Evolutionary conservation across 2,888 invertebrate species (phyloP).

Genomic region (Lithophane leautieri): DNA sequence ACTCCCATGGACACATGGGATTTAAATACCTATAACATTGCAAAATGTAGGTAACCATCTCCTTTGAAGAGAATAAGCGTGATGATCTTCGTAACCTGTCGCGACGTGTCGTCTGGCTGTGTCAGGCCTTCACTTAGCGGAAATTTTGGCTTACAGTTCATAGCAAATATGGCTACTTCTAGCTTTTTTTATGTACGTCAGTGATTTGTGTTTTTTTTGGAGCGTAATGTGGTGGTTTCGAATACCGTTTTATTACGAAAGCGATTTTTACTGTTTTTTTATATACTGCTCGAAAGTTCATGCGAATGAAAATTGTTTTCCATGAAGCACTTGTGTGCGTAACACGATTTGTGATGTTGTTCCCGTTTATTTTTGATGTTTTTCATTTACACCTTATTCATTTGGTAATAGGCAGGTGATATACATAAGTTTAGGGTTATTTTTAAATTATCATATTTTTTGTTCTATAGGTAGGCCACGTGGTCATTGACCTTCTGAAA

Average conservation of each 20-base stretch:
- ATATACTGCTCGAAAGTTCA: conserved; percentile 11
- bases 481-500: conserved; percentile 6
- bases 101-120: neutral
- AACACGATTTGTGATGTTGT: conserved; percentile 2
- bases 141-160: neutral
- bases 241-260: conserved; percentile 20
- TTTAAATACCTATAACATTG: neutral
- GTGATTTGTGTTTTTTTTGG: conserved; percentile 42
- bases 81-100: neutral
- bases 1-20: neutral
- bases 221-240: conserved; percentile 14
- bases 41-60: neutral
- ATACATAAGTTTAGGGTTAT: no score
- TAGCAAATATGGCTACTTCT: conserved; percentile 1
- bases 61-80: neutral
- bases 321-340: neutral
- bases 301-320: conserved; percentile 21
- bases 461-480: no score
- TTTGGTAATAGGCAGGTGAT: neutral
- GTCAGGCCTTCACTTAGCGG: neutral
- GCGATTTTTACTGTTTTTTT: conserved; percentile 24
- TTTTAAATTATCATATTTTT: neutral
- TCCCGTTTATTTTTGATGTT: conserved; percentile 3
- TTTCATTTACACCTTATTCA: neutral
- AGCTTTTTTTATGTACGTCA: conserved; percentile 2